These are phyloP conservation scores for Phalacrocorax pelagicus DNA, from an alignment of 2,113 vertebrate species.

Conservation along the genomic window DNA sequence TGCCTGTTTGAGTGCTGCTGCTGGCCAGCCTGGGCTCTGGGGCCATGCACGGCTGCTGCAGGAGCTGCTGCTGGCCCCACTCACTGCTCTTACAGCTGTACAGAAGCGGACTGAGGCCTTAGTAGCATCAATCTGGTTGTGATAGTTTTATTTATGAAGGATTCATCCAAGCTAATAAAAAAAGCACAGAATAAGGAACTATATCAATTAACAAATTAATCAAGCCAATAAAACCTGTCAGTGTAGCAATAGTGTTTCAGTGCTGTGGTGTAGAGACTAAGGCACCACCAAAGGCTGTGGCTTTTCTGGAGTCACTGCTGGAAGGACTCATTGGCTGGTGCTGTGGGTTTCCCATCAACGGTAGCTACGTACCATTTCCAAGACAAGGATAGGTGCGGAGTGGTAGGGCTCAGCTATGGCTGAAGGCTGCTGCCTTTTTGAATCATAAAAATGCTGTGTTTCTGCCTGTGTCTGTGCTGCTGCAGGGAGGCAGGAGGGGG, in stretches of 20 bases:
- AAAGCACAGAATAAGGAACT: not conserved
- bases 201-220: not conserved
- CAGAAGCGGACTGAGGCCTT: not conserved
- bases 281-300: not conserved
- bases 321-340: fast-evolving
- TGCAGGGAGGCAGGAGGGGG: not conserved
- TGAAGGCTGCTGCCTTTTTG: not conserved
- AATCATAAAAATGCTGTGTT: not conserved
- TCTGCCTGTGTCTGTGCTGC: not conserved
- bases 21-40: not conserved
- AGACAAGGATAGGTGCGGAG: not conserved
- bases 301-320: not conserved
- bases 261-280: not conserved
- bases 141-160: not conserved
- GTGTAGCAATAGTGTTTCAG: not conserved
- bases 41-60: fast-evolving
- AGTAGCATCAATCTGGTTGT: not conserved
- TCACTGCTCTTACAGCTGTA: not conserved
- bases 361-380: not conserved
- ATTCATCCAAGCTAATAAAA: not conserved
- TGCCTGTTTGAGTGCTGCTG: not conserved
- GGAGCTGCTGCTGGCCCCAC: not conserved
- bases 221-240: not conserved
- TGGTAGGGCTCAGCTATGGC: not conserved
- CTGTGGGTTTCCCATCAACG: not conserved